Base-by-base conservation (phyloP, 2,797 vertebrate species). In the Thunnus albacares region DNA sequence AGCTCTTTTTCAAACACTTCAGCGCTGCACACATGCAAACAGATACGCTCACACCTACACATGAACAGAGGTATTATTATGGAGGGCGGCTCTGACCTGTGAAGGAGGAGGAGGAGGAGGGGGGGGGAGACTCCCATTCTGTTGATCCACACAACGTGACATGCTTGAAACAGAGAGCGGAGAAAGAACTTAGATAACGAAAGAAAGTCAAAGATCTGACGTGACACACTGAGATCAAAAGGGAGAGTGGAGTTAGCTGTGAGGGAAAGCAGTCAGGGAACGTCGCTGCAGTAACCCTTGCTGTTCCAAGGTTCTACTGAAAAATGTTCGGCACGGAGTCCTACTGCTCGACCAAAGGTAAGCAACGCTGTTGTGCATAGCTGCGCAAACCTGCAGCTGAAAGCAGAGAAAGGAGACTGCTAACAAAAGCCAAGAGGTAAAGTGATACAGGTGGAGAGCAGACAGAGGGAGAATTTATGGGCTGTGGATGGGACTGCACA, bases 281-380 rank as follows among this genome's bases (percentile, higher is more conserved):
- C 67, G 38, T 52, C 0, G 12, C 59, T 13, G 60, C 22, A 9
- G 77, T 6, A 49, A 41, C 47, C 79, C 20, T 55, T 22, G 22
- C 47, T 69, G 85, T 84, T 89, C 83, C 84, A 86, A 90, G 87
- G 84, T 79, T 88, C 83, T 75, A 14, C 63, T 41, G 30, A 20
- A 62, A 30, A 75, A 63, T 81, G 68, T 73, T 65, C 72, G 87
- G 81, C 92, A 93, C 96, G 95, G 92, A 93, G 67, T 90, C 77
- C 63, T 94, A 90, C 88, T 92, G 1, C 87, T 94, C 93, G 0
- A 93, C 85, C 86, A 95, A 96, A 96, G 96, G 96, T 96, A 95
- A 90, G 94, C 49, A 18, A 59, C 15, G 28, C n/a, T 53, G 10
- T 67, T 75, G 79, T 71, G 58, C 77, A 56, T 51, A 13, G 65